Conservation (phyloP, 53 echinoderm and acorn worm species). For the Astropecten irregularis region DNA sequence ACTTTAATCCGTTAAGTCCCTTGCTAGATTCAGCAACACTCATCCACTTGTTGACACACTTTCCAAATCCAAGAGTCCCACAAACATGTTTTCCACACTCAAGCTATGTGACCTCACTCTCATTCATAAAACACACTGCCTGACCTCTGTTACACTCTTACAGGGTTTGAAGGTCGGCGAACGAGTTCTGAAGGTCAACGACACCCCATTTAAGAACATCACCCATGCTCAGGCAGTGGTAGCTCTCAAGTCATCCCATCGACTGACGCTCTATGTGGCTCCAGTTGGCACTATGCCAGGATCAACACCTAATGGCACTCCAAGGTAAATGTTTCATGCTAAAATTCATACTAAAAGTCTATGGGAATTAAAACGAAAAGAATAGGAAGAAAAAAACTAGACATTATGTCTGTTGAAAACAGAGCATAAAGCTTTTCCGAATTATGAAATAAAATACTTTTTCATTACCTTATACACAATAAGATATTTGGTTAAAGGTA, state of each 20-base stretch:
- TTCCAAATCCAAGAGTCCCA: too few species aligned
- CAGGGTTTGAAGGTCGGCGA: conserved; percentile 94
- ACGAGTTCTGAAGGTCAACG: conserved; percentile 93
- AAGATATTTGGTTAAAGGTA: too few species aligned
- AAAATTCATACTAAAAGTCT: neutral
- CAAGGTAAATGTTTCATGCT: conserved; percentile 62
- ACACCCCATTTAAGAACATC: conserved; percentile 81
- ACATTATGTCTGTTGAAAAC: too few species aligned
- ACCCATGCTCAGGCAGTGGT: conserved; percentile 97
- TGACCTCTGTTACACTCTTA: neutral
- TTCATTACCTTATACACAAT: too few species aligned
- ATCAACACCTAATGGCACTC: conserved; percentile 71
- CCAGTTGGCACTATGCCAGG: conserved; percentile 95
- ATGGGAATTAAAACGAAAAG: neutral
- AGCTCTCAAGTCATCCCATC: conserved; percentile 77
- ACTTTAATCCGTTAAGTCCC: too few species aligned
- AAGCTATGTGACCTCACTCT: too few species aligned
- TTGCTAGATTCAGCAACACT: too few species aligned
- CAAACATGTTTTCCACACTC: too few species aligned
- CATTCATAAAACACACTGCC: too few species aligned
- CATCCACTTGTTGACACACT: too few species aligned
- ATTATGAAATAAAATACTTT: neutral
- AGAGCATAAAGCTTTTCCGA: too few species aligned
- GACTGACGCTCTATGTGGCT: conserved; percentile 84
- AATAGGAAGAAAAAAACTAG: neutral